A percentile compares a stretch with the other conserved stretches of the same genome.
Conservation (phyloP, 2,797 vertebrate genomes). For the Cuculus canorus region DNA sequence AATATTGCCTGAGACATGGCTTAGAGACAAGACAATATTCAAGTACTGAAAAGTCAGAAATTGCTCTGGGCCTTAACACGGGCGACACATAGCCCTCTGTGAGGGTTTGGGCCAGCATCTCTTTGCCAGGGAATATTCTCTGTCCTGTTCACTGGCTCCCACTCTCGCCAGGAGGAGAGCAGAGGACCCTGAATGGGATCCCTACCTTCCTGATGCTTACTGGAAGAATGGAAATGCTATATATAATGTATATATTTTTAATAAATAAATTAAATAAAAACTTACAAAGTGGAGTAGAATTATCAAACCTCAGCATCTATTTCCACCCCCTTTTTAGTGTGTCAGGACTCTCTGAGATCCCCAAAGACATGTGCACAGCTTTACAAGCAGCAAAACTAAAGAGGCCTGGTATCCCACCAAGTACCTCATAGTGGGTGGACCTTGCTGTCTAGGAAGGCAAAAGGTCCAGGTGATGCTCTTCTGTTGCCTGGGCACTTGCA, state of each 20-base stretch:
- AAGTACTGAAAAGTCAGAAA: neutral
- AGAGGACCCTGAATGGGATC: neutral
- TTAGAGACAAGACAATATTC: neutral
- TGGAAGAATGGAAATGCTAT: neutral
- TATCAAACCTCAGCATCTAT: neutral
- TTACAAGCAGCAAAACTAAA: neutral
- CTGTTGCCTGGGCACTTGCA: neutral
- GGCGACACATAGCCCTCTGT: neutral
- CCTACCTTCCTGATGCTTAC: neutral
- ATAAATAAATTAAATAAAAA: neutral
- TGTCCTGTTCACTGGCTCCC: neutral
- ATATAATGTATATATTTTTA: neutral
- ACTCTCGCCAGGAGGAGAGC: neutral
- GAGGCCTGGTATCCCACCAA: neutral
- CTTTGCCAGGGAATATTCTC: neutral
- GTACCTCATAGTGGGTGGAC: neutral
- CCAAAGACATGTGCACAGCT: neutral
- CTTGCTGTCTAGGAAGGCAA: neutral
- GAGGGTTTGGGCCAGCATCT: neutral
- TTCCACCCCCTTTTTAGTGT: neutral
- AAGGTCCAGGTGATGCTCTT: neutral
- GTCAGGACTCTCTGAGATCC: neutral
- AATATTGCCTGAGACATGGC: neutral
- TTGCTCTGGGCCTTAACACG: neutral
- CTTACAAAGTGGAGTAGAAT: neutral